phyloP scores from a whole-genome alignment of 2,797 vertebrate species.

The Danio albolineatus region DNA sequence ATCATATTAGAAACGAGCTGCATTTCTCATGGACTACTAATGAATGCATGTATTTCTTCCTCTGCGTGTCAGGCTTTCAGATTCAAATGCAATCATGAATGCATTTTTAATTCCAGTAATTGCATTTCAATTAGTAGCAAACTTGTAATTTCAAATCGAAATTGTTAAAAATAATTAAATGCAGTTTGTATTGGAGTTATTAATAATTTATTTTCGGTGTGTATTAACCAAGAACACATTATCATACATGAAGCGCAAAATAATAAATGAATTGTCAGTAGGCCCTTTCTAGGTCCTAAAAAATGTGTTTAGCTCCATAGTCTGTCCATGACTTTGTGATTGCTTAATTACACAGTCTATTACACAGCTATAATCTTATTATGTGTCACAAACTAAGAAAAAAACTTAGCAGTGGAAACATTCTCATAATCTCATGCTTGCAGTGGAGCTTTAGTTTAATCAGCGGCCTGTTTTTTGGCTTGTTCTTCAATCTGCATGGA shows the following conservation, averaged over 20 bases:
- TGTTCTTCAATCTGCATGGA: too few relatives aligned
- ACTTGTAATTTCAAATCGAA: not conserved
- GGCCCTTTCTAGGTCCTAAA: too few relatives aligned
- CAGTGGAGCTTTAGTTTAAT: too few relatives aligned
- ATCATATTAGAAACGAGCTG: slow-evolving; percentile 52
- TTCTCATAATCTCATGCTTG: too few relatives aligned
- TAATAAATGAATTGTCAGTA: too few relatives aligned
- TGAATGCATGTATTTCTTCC: slow-evolving; percentile 34
- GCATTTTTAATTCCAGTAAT: slow-evolving; percentile 4
- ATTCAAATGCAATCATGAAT: not conserved
- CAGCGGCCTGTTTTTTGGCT: too few relatives aligned
- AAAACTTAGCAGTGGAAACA: too few relatives aligned
- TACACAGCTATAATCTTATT: too few relatives aligned
- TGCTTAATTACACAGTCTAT: too few relatives aligned
- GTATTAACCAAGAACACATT: not conserved
- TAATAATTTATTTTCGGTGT: not conserved
- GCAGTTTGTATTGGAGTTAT: not conserved
- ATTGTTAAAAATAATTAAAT: not conserved
- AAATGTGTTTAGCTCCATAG: too few relatives aligned
- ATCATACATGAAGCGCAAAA: not conserved
- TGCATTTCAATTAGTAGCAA: not conserved
- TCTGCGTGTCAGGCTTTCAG: not conserved
- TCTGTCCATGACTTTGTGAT: too few relatives aligned
- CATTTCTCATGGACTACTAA: slow-evolving; percentile 53
- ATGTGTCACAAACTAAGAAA: too few relatives aligned